Evolutionary conservation across 2,888 invertebrate species (phyloP), one percentile per base, ranked within the genome.

Genomic region (Drosophila subquinaria): DNA sequence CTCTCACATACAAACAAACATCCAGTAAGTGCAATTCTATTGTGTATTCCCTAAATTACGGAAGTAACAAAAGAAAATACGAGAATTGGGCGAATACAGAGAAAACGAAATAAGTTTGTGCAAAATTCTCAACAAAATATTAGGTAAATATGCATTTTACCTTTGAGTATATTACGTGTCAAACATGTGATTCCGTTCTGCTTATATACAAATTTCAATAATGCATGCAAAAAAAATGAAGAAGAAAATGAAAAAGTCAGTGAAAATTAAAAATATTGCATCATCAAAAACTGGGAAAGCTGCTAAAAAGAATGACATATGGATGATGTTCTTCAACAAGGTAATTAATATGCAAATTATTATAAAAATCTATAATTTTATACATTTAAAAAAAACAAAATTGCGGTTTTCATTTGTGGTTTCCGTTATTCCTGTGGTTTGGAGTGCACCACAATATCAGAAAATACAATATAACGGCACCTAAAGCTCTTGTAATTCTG

Each of bases 191-290:
- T 76, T 79, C 47, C 40, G 47, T 70, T 64, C 20, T 38, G 52
- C 56, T 45, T 63, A 9, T 56, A 47, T 53, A 63, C 23, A 40
- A 55, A 67, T 70, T 55, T 35, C 23, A 73, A 61, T 65, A 40
- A 63, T 67, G 74, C 72, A 69, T 69, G 50, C 35, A 8, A 56
- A 35, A 57, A 30, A 17, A 33, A 30, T n/a, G 23, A n/a, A 76
- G 69, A 55, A 38, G 6, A 27, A 23, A 15, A n/a, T 1, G 66
- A 71, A 53, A 45, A 70, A 51, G 40, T 43, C 56, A 60, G 64
- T 71, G 78, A 68, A 87, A 73, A 69, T 66, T 6, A 50, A 67
- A 63, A 36, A 51, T 48, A 72, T 75, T 82, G 63, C 72, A 85
- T 79, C 79, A 85, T 69, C 55, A 10, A 27, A 10, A 33, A 60